Percentiles rank a stretch among this genome's conserved stretches.
These are phyloP conservation scores for Ormyrus nitidulus DNA, from an alignment of 2,888 invertebrate species.

Conservation along the genomic window DNA sequence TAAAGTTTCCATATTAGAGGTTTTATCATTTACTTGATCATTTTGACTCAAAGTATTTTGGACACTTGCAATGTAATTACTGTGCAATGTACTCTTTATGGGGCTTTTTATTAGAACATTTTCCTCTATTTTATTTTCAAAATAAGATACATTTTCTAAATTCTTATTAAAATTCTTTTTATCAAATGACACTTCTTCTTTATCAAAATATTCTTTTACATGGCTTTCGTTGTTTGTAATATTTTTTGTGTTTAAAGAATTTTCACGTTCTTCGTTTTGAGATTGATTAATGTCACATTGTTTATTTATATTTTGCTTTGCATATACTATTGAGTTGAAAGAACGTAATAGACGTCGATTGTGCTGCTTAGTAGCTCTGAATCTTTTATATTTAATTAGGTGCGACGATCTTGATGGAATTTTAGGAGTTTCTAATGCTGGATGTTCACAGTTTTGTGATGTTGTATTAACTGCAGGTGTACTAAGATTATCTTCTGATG, in stretches of 20 bases:
- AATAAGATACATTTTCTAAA: too few species aligned
- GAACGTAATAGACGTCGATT: conserved; percentile 1
- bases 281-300: background rate
- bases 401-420: background rate
- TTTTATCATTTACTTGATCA: too few species aligned
- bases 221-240: background rate
- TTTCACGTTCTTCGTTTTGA: background rate
- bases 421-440: conserved; percentile 40
- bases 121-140: too few species aligned
- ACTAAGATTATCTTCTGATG: conserved; percentile 32
- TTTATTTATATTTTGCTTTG: background rate
- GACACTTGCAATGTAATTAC: too few species aligned
- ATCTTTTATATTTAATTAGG: background rate
- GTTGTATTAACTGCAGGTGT: background rate
- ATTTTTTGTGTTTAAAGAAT: too few species aligned
- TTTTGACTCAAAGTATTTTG: too few species aligned
- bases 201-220: background rate
- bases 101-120: too few species aligned
- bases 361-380: background rate
- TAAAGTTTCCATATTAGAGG: conserved; percentile 5
- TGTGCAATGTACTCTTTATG: too few species aligned
- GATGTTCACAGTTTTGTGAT: conserved; percentile 32
- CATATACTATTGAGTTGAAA: too few species aligned
- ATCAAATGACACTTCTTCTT: too few species aligned
- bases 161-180: too few species aligned